phyloP scores from a whole-genome alignment of 2,888 invertebrate species.

The Nasonovia ribisnigri region DNA sequence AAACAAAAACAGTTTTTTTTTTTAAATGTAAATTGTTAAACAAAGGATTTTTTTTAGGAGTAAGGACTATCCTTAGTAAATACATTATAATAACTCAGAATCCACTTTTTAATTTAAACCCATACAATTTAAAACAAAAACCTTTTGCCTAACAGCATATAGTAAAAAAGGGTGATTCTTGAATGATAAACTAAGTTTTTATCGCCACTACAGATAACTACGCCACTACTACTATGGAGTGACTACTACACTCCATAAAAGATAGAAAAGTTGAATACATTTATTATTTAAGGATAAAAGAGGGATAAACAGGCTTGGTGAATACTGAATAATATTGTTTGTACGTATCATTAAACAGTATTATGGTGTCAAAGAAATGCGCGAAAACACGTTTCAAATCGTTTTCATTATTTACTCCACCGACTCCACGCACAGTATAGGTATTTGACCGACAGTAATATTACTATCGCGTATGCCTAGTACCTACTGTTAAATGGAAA shows the following conservation, averaged over 20 bases:
- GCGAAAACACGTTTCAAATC: not conserved
- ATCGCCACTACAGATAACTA: not conserved
- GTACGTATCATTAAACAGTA: too few species aligned
- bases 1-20: not conserved
- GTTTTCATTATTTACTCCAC: not conserved
- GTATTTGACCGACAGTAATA: not conserved
- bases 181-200: not conserved
- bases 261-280: not conserved
- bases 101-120: not conserved
- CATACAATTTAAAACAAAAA: not conserved
- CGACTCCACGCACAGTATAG: not conserved
- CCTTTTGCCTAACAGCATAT: not conserved
- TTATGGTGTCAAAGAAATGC: not conserved
- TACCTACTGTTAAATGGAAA: not conserved
- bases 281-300: not conserved
- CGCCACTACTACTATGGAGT: too few species aligned
- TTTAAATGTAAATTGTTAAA: not conserved
- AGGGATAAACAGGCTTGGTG: not conserved
- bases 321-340: too few species aligned
- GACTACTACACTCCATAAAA: not conserved
- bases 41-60: not conserved
- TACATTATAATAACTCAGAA: not conserved
- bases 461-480: not conserved
- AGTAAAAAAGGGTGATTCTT: not conserved
- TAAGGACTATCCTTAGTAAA: not conserved